Percentiles rank a stretch among this genome's conserved stretches.
phyloP scores from a whole-genome alignment of 2,113 vertebrate species.

The Zingel zingel region DNA sequence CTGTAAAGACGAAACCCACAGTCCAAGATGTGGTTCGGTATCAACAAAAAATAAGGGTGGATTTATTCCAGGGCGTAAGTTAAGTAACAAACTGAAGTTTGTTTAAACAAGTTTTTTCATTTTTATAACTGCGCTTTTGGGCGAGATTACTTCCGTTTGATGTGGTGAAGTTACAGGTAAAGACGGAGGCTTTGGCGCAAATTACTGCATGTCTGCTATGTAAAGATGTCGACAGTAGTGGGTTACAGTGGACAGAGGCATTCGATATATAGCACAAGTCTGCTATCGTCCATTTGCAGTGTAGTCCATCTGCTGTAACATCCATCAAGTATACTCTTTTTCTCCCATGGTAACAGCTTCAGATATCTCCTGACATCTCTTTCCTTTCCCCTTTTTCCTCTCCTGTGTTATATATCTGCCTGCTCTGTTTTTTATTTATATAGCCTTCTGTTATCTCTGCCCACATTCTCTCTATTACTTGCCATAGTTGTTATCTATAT shows the following conservation, averaged over 20 bases:
- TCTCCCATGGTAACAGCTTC: slow-evolving; percentile 21
- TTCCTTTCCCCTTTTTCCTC: slow-evolving; percentile 38
- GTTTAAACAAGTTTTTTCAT: slow-evolving; percentile 44
- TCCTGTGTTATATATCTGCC: slow-evolving; percentile 51
- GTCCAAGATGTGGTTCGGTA: slow-evolving; percentile 47
- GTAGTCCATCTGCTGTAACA: slow-evolving; percentile 24
- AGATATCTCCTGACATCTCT: slow-evolving; percentile 52
- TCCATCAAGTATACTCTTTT: slow-evolving; percentile 23
- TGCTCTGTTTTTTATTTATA: slow-evolving; percentile 65
- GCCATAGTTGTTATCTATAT: slow-evolving; percentile 56
- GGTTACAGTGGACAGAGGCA: background rate
- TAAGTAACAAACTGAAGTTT: slow-evolving; percentile 21
- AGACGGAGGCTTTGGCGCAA: slow-evolving; percentile 10
- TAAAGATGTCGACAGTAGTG: slow-evolving; percentile 4
- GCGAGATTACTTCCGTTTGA: slow-evolving; percentile 31
- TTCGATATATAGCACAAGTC: slow-evolving; percentile 24
- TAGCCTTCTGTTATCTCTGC: slow-evolving; percentile 55
- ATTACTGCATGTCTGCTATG: background rate
- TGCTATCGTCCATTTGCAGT: slow-evolving; percentile 44
- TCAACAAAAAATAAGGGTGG: slow-evolving; percentile 29
- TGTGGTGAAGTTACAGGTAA: slow-evolving; percentile 41
- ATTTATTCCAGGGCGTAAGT: background rate
- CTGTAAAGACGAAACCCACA: slow-evolving; percentile 47
- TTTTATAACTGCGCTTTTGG: slow-evolving; percentile 10
- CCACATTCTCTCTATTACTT: slow-evolving; percentile 53